These are phyloP conservation scores for Drosophila melanica DNA, from an alignment of 1,140 invertebrate species.

Conservation along the genomic window DNA sequence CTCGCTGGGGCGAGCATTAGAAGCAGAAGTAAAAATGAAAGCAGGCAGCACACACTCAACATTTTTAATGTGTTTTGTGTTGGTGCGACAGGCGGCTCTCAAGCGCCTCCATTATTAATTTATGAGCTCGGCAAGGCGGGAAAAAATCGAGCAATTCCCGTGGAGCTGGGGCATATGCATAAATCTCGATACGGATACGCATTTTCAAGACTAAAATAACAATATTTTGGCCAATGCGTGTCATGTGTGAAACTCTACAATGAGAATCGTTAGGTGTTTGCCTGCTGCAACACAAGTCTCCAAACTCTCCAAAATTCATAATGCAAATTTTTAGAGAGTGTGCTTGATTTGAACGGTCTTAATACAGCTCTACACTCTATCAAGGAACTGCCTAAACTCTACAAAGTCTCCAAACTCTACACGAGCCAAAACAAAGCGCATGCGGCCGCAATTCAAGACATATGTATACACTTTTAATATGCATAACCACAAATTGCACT, in stretches of 20 bases:
- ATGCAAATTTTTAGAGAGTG: too few relatives aligned
- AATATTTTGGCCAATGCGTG: slow-evolving; percentile 1
- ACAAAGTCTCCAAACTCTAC: slow-evolving; percentile 39
- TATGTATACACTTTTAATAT: slow-evolving; percentile 27
- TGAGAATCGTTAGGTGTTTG: neutral
- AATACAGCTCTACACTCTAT: too few relatives aligned
- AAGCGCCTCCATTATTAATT: slow-evolving; percentile 75
- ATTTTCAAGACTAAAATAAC: slow-evolving; percentile 7
- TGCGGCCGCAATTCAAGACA: slow-evolving; percentile 13
- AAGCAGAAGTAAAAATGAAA: slow-evolving; percentile 3
- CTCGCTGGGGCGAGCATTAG: slow-evolving; percentile 4
- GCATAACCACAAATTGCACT: slow-evolving; percentile 75
- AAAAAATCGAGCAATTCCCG: slow-evolving; percentile 32
- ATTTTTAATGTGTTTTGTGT: slow-evolving; percentile 62
- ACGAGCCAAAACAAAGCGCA: slow-evolving; percentile 14
- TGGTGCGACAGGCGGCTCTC: slow-evolving; percentile 19
- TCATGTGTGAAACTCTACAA: slow-evolving; percentile 10
- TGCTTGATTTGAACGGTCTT: too few relatives aligned
- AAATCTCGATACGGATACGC: slow-evolving; percentile 11
- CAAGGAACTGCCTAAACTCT: neutral
- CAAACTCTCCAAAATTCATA: slow-evolving; percentile 14
- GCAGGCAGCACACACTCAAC: slow-evolving; percentile 9
- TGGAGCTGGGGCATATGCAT: slow-evolving; percentile 25
- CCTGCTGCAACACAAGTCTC: slow-evolving; percentile 7
- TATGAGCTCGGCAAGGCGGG: slow-evolving; percentile 51